Conservation (phyloP, 1,140 invertebrate genomes). For the Ruditapes philippinarum region DNA sequence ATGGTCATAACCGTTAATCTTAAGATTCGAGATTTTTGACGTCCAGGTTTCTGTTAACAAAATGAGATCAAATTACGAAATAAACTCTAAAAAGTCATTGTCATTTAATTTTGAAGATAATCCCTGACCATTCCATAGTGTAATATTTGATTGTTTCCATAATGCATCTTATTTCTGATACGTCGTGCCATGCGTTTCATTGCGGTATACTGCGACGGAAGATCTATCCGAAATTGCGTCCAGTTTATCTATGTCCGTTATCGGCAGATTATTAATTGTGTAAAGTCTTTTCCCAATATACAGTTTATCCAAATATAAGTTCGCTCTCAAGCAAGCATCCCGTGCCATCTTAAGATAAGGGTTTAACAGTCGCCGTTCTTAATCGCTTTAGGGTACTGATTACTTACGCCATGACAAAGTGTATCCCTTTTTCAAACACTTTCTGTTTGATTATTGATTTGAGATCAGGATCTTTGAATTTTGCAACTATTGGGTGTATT, state of each 20-base stretch:
- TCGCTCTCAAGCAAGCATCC: too few relatives aligned
- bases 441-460: too few relatives aligned
- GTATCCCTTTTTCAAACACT: background rate
- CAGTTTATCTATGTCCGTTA: background rate
- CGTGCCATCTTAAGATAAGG: background rate
- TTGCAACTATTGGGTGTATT: too few relatives aligned
- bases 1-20: background rate
- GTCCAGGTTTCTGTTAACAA: background rate
- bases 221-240: background rate
- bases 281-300: background rate
- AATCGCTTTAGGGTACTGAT: background rate
- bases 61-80: constrained; percentile 4
- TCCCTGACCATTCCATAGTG: background rate
- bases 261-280: background rate
- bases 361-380: background rate
- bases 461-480: too few relatives aligned
- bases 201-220: background rate
- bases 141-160: background rate
- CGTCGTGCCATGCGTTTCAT: background rate
- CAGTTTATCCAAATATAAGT: background rate
- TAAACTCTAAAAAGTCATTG: background rate
- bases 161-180: too few relatives aligned
- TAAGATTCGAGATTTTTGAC: background rate
- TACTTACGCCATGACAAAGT: background rate
- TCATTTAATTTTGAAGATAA: background rate